Evolutionary conservation across 2,797 vertebrate species (phyloP).

Genomic region (Sebastiscus albofasciatus): DNA sequence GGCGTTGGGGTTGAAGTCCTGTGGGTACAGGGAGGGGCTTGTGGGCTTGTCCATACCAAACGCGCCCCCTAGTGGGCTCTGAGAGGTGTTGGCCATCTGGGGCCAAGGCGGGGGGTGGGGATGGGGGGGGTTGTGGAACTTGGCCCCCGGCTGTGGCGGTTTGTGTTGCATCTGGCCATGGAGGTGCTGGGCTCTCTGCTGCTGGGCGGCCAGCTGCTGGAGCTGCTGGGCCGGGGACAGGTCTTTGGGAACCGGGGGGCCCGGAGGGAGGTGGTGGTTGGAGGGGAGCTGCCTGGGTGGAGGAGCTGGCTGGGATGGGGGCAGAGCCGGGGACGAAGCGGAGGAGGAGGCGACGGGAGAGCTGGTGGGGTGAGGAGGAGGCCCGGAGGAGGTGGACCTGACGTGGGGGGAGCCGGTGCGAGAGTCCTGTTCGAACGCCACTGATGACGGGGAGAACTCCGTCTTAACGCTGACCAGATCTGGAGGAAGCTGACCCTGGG

Average conservation of each 20-base stretch:
- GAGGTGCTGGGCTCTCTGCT: conserved; percentile 92
- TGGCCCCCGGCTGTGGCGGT: conserved; percentile 69
- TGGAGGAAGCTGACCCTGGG: conserved; percentile 85
- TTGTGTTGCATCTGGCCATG: conserved; percentile 86
- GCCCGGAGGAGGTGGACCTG: conserved; percentile 86
- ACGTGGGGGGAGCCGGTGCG: conserved; percentile 89
- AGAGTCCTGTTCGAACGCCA: conserved; percentile 89
- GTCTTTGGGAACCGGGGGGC: conserved; percentile 87
- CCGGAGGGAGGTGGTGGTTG: conserved; percentile 84
- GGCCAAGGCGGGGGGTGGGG: conserved; percentile 87
- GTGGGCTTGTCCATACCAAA: conserved; percentile 92
- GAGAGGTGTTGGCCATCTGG: conserved; percentile 84
- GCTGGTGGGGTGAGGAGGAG: conserved; percentile 85
- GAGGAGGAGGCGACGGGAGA: conserved; percentile 85
- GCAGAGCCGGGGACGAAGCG: conserved; percentile 85
- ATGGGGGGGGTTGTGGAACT: conserved; percentile 79
- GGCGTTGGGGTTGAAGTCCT: conserved; percentile 89
- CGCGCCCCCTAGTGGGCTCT: conserved; percentile 85
- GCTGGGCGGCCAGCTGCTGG: conserved; percentile 94
- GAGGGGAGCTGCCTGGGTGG: conserved; percentile 81
- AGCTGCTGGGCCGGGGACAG: conserved; percentile 96
- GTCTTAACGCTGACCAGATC: conserved; percentile 90
- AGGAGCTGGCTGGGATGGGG: conserved; percentile 75
- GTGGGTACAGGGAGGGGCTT: conserved; percentile 89
- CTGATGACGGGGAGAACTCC: conserved; percentile 90